These are phyloP conservation scores for Decapterus maruadsi DNA, from an alignment of 2,797 vertebrate species.

Conservation along the genomic window DNA sequence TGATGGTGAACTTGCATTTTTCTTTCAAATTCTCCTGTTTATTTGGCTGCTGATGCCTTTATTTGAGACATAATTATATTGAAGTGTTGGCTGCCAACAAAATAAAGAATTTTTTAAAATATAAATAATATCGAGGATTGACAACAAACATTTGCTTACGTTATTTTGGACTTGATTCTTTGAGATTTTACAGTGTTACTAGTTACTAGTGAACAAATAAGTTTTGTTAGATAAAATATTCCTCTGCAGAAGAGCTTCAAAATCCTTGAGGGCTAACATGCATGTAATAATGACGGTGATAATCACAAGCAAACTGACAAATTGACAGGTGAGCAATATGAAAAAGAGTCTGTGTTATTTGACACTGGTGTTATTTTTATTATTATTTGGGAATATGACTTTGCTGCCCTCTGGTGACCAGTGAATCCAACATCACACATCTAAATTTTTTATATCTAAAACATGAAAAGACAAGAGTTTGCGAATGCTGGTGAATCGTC, in stretches of 20 bases:
- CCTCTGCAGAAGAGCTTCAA: no score
- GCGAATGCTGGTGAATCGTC: constrained; percentile 34
- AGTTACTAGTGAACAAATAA: no score
- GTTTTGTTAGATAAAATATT: no score
- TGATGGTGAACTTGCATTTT: background rate
- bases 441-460: no score
- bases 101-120: no score
- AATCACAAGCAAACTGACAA: no score
- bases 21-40: background rate
- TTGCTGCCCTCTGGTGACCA: constrained; percentile 76
- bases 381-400: background rate
- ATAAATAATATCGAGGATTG: background rate
- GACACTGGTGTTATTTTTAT: background rate
- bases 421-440: background rate
- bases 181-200: background rate
- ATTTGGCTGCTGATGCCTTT: background rate
- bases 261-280: no score
- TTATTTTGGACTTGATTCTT: background rate
- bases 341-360: background rate
- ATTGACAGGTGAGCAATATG: background rate
- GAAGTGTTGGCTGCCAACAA: background rate
- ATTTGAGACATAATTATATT: background rate
- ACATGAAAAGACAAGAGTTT: background rate
- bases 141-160: background rate
- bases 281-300: no score